phyloP scores from a whole-genome alignment of 2,797 vertebrate genomes.

The Australoheros facetus region DNA sequence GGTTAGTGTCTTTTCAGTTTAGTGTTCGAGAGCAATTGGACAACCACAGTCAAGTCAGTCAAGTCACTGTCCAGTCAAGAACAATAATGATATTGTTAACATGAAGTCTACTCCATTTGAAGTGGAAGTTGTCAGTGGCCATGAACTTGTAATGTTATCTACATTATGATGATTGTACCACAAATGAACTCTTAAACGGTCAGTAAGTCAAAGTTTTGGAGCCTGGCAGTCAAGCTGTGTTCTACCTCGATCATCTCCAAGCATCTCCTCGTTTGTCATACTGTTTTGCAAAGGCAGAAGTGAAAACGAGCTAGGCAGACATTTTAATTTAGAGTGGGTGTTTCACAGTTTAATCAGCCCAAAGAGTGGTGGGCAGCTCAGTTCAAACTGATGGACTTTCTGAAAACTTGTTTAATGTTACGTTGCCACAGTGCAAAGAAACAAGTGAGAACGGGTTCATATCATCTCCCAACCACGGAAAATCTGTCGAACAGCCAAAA shows the following conservation, averaged over 20 bases:
- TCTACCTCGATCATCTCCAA: background rate
- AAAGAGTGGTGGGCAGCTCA: background rate
- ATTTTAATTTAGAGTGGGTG: no score
- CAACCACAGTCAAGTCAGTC: constrained; percentile 38
- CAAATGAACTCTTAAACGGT: constrained; percentile 23
- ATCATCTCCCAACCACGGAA: background rate
- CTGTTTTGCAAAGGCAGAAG: constrained; percentile 9
- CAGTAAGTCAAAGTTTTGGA: constrained; percentile 39
- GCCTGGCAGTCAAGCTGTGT: constrained; percentile 13
- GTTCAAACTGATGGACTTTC: background rate
- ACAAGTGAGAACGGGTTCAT: background rate
- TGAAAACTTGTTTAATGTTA: background rate
- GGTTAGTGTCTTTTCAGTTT: constrained; percentile 48
- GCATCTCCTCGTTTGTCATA: constrained; percentile 39
- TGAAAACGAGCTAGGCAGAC: background rate
- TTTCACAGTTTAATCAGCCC: background rate
- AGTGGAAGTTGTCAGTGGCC: constrained; percentile 9
- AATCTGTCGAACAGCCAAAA: background rate
- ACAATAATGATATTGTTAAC: constrained; percentile 13
- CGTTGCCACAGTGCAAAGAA: background rate
- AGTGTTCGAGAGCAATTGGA: constrained; percentile 11
- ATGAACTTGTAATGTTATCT: constrained; percentile 13
- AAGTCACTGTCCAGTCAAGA: constrained; percentile 21
- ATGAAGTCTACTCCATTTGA: constrained; percentile 14
- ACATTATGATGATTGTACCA: constrained; percentile 21